Conservation (phyloP, 1,140 invertebrate genomes). For the Subanguina moxae region DNA sequence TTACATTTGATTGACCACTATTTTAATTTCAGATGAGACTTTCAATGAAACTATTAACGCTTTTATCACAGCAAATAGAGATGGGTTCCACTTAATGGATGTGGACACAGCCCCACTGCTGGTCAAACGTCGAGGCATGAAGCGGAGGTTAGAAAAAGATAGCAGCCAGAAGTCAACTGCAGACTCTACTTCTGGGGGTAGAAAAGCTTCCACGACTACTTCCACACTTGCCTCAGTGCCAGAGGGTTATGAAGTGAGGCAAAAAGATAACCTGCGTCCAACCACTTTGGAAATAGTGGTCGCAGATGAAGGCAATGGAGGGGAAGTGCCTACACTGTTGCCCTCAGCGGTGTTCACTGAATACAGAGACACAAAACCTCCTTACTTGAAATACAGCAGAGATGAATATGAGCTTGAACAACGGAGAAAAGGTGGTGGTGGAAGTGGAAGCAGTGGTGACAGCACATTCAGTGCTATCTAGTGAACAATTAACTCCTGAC, state of each 20-base stretch:
- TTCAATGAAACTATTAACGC: slow-evolving; percentile 68
- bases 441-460: background rate
- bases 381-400: slow-evolving; percentile 48
- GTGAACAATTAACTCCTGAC: too few relatives aligned
- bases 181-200: background rate
- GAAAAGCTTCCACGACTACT: background rate
- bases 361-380: slow-evolving; percentile 53
- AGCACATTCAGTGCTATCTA: background rate
- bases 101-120: slow-evolving; percentile 56
- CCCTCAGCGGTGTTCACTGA: slow-evolving; percentile 45
- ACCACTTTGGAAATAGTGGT: slow-evolving; percentile 23
- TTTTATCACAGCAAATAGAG: slow-evolving; percentile 69
- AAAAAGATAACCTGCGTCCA: slow-evolving; percentile 1
- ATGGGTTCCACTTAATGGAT: slow-evolving; percentile 71
- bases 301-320: slow-evolving; percentile 27
- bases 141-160: slow-evolving; percentile 33
- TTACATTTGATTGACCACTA: background rate
- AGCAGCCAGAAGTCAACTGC: background rate
- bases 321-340: background rate
- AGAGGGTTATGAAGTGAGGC: slow-evolving; percentile 20
- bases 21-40: slow-evolving; percentile 60
- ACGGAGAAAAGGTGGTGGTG: background rate
- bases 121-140: slow-evolving; percentile 54
- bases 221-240: slow-evolving; percentile 15
- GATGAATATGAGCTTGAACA: slow-evolving; percentile 24